Evolutionary conservation across 2,888 invertebrate genomes (phyloP).

Genomic region (Frankliniella intonsa): DNA sequence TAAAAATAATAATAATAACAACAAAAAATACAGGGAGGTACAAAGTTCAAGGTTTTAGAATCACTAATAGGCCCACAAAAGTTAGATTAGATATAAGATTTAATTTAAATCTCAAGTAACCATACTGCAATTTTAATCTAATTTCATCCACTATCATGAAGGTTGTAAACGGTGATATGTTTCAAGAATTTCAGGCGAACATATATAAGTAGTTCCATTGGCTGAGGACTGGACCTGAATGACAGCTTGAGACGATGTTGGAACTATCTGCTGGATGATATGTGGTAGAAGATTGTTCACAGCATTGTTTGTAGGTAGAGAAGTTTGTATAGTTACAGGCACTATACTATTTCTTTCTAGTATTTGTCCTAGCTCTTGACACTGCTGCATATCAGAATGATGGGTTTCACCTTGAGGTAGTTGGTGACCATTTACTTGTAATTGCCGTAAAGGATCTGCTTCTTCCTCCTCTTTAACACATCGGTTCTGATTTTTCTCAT

Average conservation of each 20-base stretch:
- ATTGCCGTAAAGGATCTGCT: neutral
- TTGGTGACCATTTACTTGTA: no score
- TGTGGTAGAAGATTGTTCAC: neutral
- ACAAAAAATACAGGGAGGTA: neutral
- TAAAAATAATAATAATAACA: neutral
- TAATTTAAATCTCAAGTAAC: no score
- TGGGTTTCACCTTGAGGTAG: neutral
- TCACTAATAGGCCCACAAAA: no score
- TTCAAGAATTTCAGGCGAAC: neutral
- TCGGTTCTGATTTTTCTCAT: neutral
- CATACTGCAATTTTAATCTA: neutral
- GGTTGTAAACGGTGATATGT: neutral
- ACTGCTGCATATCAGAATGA: neutral
- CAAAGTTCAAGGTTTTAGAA: no score
- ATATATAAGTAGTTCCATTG: neutral
- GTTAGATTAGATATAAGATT: no score
- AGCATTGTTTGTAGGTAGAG: neutral
- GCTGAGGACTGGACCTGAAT: slow-evolving; percentile 9
- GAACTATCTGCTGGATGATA: slow-evolving; percentile 7
- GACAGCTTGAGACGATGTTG: neutral
- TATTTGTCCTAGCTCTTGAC: neutral
- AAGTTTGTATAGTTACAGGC: neutral
- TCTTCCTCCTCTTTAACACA: neutral
- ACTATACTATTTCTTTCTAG: neutral
- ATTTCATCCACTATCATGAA: neutral